Conservation (phyloP, 2,797 vertebrate genomes). For the Argentina silus region DNA sequence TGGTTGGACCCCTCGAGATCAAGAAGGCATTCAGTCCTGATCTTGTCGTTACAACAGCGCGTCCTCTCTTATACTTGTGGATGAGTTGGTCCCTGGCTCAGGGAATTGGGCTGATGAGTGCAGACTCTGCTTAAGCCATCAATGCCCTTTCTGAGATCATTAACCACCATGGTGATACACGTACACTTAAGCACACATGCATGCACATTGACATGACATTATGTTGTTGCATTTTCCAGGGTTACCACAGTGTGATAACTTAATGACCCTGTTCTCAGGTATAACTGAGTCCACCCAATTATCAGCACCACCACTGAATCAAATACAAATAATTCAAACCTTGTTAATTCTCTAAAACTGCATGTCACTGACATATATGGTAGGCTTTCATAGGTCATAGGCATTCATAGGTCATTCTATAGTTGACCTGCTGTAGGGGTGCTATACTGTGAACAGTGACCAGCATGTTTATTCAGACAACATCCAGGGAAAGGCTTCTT, state of each 20-base stretch:
- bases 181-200: not conserved
- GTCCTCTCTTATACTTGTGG: not conserved
- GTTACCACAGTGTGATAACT: too few relatives aligned
- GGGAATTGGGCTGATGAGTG: not conserved
- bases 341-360: too few relatives aligned
- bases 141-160: not conserved
- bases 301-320: too few relatives aligned
- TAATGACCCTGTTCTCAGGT: too few relatives aligned
- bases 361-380: too few relatives aligned
- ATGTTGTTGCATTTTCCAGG: too few relatives aligned
- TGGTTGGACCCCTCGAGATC: not conserved
- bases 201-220: too few relatives aligned
- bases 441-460: not conserved
- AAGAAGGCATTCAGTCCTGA: not conserved
- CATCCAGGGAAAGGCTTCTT: not conserved
- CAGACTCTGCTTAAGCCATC: not conserved
- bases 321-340: too few relatives aligned
- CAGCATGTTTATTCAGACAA: not conserved
- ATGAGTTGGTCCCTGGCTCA: not conserved
- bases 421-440: not conserved
- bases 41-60: not conserved
- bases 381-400: too few relatives aligned
- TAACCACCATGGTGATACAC: not conserved
- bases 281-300: too few relatives aligned
- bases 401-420: not conserved